A percentile compares a stretch with the other conserved stretches of the same genome.
Evolutionary conservation across 2,888 invertebrate species (phyloP).

Genomic region (Allolobophora icterica): DNA sequence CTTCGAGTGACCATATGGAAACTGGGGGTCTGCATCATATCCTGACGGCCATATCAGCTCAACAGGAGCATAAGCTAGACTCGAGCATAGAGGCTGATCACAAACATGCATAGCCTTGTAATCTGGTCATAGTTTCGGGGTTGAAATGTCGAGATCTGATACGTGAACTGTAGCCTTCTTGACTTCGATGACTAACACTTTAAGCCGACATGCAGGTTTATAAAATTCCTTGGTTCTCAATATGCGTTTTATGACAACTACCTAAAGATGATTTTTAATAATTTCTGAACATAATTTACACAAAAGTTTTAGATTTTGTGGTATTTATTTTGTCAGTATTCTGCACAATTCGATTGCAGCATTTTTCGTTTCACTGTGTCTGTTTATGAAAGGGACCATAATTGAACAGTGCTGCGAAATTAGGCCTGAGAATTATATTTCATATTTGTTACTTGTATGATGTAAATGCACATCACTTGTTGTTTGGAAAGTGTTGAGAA

Average conservation of each 20-base stretch:
- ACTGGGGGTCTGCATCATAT: neutral
- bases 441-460: neutral
- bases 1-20: neutral
- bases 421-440: neutral
- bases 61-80: neutral
- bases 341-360: conserved; percentile 17
- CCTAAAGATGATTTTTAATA: neutral
- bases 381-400: neutral
- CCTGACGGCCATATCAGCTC: conserved; percentile 13
- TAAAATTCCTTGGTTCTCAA: neutral
- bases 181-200: neutral
- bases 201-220: neutral
- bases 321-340: neutral
- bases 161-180: neutral
- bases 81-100: neutral
- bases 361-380: neutral
- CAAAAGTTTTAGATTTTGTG: neutral
- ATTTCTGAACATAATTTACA: neutral
- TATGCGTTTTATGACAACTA: neutral
- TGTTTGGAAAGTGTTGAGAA: neutral
- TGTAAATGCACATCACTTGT: neutral
- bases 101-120: neutral
- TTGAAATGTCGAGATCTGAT: neutral
- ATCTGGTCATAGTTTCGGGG: neutral
- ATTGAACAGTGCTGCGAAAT: neutral